Base-by-base conservation (phyloP, 2,797 vertebrate genomes). In the Hydrolagus colliei region DNA sequence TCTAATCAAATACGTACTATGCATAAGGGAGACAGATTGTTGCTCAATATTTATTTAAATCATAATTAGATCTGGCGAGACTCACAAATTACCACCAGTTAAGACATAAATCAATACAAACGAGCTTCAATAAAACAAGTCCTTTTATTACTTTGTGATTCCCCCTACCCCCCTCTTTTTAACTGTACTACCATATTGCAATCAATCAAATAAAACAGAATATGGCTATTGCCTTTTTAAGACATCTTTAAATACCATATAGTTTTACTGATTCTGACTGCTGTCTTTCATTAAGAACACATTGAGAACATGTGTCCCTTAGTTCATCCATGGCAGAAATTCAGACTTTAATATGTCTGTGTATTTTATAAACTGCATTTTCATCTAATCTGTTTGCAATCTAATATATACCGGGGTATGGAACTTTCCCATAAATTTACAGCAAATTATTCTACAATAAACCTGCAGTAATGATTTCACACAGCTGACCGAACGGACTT, bases 211-310 rank as follows among this genome's bases (percentile, higher is more conserved):
- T 84, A 27, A 84, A 84, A 71, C 32, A 67, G 79, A 84, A 84
- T 71, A 41, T n/a, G 16, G 18, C 18, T 14, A 77, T 84, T 71
- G 9, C 79, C 52, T 84, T 68, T 77, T 77, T 59, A 77, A 77
- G 75, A 4, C 75, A 77, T 77, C 61, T 61, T 84, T 71, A 71
- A 68, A 71, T 84, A 67, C 65, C 65, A 84, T 10, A 84, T 9
- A 84, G 18, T 71, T 71, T 68, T n/a, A 35, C 16, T 16, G 32
- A 84, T 68, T 68, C 79, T 71, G 32, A 16, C 18, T 52, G 32
- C 65, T 84, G 65, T 71, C 65, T 84, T 84, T 84, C 27, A 84
- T 84, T 84, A 84, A 84, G 65, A 84, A 84, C 65, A 35, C 27
- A 68, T 52, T 52, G 65, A 71, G 79, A 84, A 84, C 79, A 84